Percentiles rank a stretch among this genome's conserved stretches.
These are phyloP conservation scores for Lepidostoma basale DNA, from an alignment of 1,140 invertebrate species.

Conservation along the genomic window DNA sequence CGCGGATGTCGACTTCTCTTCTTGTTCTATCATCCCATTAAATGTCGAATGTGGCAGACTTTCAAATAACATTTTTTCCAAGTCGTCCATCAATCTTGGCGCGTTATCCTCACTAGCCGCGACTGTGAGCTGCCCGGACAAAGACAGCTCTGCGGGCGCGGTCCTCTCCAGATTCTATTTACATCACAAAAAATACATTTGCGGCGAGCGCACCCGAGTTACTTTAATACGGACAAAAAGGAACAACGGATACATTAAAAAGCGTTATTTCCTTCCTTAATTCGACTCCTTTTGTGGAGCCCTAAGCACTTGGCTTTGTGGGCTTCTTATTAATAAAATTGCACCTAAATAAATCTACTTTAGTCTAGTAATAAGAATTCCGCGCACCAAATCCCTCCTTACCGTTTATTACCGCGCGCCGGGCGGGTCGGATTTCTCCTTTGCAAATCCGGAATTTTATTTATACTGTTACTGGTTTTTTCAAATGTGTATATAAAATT, in stretches of 20 bases:
- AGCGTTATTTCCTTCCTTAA: slow-evolving; percentile 44
- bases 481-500: slow-evolving; percentile 30
- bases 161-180: not conserved
- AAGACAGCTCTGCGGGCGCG: too few species aligned
- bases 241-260: slow-evolving; percentile 41
- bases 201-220: not conserved
- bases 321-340: slow-evolving; percentile 45
- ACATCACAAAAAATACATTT: not conserved
- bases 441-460: slow-evolving; percentile 44
- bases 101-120: too few species aligned
- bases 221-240: slow-evolving; percentile 30
- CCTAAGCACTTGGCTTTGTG: slow-evolving; percentile 21
- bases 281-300: slow-evolving; percentile 34
- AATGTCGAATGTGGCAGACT: too few species aligned
- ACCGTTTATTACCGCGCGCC: slow-evolving; percentile 41
- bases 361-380: slow-evolving; percentile 38
- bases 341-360: slow-evolving; percentile 39
- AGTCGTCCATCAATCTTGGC: too few species aligned
- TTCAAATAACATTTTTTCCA: too few species aligned
- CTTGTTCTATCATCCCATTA: too few species aligned
- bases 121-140: too few species aligned
- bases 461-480: slow-evolving; percentile 42
- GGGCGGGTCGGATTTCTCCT: not conserved
- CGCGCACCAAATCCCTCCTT: slow-evolving; percentile 38
- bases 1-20: too few species aligned